These are phyloP conservation scores for Myotis planiceps DNA, from an alignment of 2,797 vertebrate genomes.

Conservation along the genomic window DNA sequence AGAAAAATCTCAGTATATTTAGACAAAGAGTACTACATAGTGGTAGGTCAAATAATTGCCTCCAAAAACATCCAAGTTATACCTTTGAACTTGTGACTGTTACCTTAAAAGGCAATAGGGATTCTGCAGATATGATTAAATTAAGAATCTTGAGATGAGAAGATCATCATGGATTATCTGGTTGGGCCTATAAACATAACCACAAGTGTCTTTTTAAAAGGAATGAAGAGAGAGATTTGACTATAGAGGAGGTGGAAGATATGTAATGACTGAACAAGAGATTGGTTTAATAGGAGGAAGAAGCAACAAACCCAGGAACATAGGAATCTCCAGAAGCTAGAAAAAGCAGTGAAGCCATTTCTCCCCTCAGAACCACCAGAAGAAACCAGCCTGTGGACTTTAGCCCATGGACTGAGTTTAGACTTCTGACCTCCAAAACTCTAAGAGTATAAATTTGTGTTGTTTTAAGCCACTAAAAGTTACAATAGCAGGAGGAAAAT, in stretches of 20 bases:
- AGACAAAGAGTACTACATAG: not conserved
- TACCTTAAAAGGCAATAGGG: not conserved
- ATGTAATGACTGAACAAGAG: not conserved
- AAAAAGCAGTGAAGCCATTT: not conserved
- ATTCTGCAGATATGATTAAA: not conserved
- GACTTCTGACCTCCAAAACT: not conserved
- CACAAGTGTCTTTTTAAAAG: not conserved
- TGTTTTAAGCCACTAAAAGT: not conserved
- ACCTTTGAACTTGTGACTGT: not conserved
- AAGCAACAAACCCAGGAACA: not conserved
- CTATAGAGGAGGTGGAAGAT: not conserved
- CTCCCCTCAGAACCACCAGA: not conserved
- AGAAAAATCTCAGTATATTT: not conserved
- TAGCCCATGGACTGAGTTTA: not conserved
- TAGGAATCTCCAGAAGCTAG: not conserved
- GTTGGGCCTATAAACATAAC: not conserved
- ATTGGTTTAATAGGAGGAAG: not conserved
- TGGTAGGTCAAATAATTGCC: not conserved
- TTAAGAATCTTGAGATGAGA: not conserved
- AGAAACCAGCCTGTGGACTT: not conserved
- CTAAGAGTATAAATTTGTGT: not conserved
- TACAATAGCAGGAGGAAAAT: not conserved
- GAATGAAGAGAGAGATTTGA: not conserved
- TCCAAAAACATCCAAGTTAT: not conserved
- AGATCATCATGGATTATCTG: not conserved